phyloP scores from a whole-genome alignment of 2,113 vertebrate genomes.

The Protomyctophum bolini region DNA sequence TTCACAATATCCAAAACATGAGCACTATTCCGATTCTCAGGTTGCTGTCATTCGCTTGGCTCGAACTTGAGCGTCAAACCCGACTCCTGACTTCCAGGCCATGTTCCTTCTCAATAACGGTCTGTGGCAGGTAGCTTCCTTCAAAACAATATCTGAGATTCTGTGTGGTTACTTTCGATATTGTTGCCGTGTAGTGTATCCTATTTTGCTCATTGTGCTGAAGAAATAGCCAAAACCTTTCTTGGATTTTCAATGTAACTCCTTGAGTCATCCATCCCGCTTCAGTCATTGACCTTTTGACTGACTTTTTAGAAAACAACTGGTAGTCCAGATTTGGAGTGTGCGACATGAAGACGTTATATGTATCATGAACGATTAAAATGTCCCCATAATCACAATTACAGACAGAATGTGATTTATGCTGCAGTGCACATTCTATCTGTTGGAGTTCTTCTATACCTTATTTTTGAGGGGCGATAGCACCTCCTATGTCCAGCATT shows the following conservation, averaged over 20 bases:
- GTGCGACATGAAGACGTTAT: no score
- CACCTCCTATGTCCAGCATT: no score
- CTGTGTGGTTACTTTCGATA: not conserved
- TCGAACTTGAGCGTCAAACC: not conserved
- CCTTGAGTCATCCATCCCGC: constrained; percentile 32
- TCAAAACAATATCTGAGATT: constrained; percentile 7
- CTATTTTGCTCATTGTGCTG: constrained; percentile 15
- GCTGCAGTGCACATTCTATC: no score
- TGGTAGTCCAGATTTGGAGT: constrained; percentile 27
- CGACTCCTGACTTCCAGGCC: not conserved
- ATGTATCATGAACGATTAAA: no score
- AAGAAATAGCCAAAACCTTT: constrained; percentile 4
- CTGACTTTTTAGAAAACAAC: constrained; percentile 29
- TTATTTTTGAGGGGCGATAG: no score
- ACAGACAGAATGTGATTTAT: no score
- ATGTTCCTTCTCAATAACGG: not conserved
- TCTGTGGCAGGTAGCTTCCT: not conserved
- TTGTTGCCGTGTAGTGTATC: not conserved
- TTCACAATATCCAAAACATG: constrained; percentile 8
- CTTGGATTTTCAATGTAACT: no score
- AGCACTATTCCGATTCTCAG: constrained; percentile 9
- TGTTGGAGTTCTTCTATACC: no score
- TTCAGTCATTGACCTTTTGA: constrained; percentile 40
- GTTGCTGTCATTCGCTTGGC: constrained; percentile 15
- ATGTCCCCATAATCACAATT: no score